Evolutionary conservation across 2,797 vertebrate species (phyloP).

Genomic region (Naso thynnoides): DNA sequence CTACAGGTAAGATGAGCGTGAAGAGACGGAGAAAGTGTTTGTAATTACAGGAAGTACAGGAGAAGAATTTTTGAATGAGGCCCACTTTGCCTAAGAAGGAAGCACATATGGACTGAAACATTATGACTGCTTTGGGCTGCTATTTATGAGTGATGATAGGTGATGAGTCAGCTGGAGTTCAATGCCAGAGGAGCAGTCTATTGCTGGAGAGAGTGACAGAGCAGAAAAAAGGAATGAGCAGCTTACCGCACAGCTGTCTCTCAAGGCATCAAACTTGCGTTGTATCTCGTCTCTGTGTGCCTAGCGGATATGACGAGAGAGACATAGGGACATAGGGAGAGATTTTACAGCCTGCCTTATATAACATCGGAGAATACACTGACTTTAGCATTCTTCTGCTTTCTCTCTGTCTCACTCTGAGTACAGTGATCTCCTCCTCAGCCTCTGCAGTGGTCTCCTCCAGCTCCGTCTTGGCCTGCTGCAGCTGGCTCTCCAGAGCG

Average conservation of each 20-base stretch:
- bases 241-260: slow-evolving; percentile 99
- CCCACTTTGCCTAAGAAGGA: neutral
- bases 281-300: slow-evolving; percentile 99
- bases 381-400: neutral
- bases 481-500: slow-evolving; percentile 93
- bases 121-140: neutral
- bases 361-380: slow-evolving; percentile 8
- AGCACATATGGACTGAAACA: slow-evolving; percentile 21
- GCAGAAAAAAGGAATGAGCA: slow-evolving; percentile 16
- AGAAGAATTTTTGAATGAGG: slow-evolving; percentile 9
- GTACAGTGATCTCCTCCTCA: slow-evolving; percentile 96
- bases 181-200: slow-evolving; percentile 21
- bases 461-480: slow-evolving; percentile 94
- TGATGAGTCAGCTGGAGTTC: slow-evolving; percentile 39
- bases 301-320: slow-evolving; percentile 81
- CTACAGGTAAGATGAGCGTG: neutral
- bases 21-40: slow-evolving; percentile 11
- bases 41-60: neutral
- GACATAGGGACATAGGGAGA: slow-evolving; percentile 44
- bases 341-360: slow-evolving; percentile 37
- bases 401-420: slow-evolving; percentile 85
- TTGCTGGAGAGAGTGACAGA: slow-evolving; percentile 32
- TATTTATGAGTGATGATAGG: slow-evolving; percentile 24
- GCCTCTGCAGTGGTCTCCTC: slow-evolving; percentile 97
- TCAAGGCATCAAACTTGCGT: slow-evolving; percentile 97